Percentiles rank a stretch among this genome's conserved stretches.
Evolutionary conservation across 2,113 vertebrate genomes (phyloP).

Genomic region (Ciconia stormi): DNA sequence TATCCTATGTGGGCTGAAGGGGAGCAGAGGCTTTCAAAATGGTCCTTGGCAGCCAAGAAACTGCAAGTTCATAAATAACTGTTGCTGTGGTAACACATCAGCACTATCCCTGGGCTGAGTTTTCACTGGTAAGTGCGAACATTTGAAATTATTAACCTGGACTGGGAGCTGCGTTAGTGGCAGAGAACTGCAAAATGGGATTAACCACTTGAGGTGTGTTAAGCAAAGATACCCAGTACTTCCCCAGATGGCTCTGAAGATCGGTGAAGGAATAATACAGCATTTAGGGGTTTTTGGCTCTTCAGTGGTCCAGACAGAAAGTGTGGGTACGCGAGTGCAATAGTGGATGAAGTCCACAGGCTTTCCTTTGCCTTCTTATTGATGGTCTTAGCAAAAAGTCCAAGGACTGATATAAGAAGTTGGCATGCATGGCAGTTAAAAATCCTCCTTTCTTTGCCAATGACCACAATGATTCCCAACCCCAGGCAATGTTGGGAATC

Average conservation of each 20-base stretch:
- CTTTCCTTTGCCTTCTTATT: neutral
- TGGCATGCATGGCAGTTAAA: rapidly evolving
- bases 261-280: neutral
- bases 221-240: neutral
- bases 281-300: neutral
- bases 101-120: neutral
- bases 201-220: neutral
- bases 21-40: neutral
- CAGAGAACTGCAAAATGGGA: neutral
- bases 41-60: neutral
- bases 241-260: neutral
- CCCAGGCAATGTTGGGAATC: neutral
- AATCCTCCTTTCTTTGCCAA: neutral
- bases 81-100: constrained; percentile 19
- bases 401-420: neutral
- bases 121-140: neutral
- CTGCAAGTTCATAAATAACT: neutral
- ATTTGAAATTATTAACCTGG: neutral
- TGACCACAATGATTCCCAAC: too few relatives aligned
- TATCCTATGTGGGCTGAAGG: neutral
- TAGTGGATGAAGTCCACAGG: neutral
- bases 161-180: neutral
- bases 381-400: neutral
- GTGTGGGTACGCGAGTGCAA: neutral
- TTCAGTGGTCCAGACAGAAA: neutral